Evolutionary conservation across 37 sponge, comb jelly and placozoan genomes (phyloP).

Genomic region (Geodia barretti): DNA sequence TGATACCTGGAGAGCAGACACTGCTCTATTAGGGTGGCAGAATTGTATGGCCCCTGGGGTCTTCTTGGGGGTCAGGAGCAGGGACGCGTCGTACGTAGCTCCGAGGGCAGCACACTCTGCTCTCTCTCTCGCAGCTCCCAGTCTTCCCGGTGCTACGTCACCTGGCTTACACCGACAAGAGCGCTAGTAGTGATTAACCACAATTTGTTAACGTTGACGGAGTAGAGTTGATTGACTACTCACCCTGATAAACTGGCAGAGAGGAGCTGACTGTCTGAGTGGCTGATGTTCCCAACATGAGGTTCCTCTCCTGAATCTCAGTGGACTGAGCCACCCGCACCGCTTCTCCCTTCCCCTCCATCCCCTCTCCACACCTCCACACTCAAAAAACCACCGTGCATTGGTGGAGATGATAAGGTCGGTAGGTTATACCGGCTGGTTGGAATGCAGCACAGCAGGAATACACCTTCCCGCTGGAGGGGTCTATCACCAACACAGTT

Average conservation of each 20-base stretch:
- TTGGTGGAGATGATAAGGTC: slow-evolving; percentile 75
- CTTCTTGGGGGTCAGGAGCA: too few species aligned
- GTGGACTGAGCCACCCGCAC: slow-evolving; percentile 67
- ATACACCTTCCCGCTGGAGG: slow-evolving; percentile 63
- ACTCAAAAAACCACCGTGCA: slow-evolving; percentile 53
- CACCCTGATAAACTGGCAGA: slow-evolving; percentile 82
- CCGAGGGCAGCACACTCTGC: slow-evolving; percentile 53
- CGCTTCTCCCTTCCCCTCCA: slow-evolving; percentile 7
- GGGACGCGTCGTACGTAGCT: slow-evolving; percentile 45
- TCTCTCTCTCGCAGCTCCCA: slow-evolving; percentile 33
- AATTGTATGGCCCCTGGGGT: slow-evolving; percentile 5
- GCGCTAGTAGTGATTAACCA: too few species aligned
- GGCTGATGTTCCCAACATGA: slow-evolving; percentile 77
- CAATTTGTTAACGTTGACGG: too few species aligned
- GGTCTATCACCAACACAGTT: slow-evolving; percentile 55
- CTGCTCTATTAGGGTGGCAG: slow-evolving; percentile 16
- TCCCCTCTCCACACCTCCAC: slow-evolving; percentile 85
- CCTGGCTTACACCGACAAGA: too few species aligned
- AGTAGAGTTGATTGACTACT: neutral
- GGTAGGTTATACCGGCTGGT: slow-evolving; percentile 48
- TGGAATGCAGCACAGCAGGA: slow-evolving; percentile 56
- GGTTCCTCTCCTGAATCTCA: slow-evolving; percentile 59
- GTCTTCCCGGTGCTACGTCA: slow-evolving; percentile 56
- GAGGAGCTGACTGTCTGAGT: too few species aligned
- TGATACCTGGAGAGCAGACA: slow-evolving; percentile 47